Percentiles rank a stretch among this genome's conserved stretches.
These are phyloP conservation scores for Idaea dimidiata DNA, from an alignment of 2,888 invertebrate species.

Conservation along the genomic window DNA sequence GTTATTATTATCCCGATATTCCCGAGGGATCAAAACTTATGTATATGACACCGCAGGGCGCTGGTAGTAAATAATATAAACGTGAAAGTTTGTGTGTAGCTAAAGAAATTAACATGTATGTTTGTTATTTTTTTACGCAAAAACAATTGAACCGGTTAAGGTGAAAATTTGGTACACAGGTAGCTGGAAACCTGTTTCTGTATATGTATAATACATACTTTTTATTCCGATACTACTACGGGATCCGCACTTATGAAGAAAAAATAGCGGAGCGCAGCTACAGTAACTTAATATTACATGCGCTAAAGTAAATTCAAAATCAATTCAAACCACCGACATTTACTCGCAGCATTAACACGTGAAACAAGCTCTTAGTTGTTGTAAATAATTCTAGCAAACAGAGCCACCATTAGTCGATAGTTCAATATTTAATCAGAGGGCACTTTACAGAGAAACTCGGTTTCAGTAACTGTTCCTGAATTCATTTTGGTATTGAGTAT, in stretches of 20 bases:
- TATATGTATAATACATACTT: too few relatives aligned
- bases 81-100: too few relatives aligned
- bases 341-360: not conserved
- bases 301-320: not conserved
- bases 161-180: too few relatives aligned
- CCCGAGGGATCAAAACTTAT: too few relatives aligned
- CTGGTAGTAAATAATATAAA: too few relatives aligned
- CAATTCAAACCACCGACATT: not conserved
- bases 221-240: too few relatives aligned
- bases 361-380: slow-evolving; percentile 33
- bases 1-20: too few relatives aligned
- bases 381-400: slow-evolving; percentile 49
- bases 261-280: not conserved
- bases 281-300: not conserved
- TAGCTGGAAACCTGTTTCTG: too few relatives aligned
- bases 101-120: too few relatives aligned
- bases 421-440: slow-evolving; percentile 52
- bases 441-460: slow-evolving; percentile 28
- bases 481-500: not conserved
- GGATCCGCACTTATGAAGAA: not conserved
- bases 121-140: too few relatives aligned
- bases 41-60: too few relatives aligned
- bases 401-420: slow-evolving; percentile 41
- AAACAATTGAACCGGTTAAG: too few relatives aligned
- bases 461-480: not conserved